A percentile compares a stretch with the other conserved stretches of the same genome.
Evolutionary conservation across 2,797 vertebrate genomes (phyloP).

Genomic region (Sparidentex hasta): DNA sequence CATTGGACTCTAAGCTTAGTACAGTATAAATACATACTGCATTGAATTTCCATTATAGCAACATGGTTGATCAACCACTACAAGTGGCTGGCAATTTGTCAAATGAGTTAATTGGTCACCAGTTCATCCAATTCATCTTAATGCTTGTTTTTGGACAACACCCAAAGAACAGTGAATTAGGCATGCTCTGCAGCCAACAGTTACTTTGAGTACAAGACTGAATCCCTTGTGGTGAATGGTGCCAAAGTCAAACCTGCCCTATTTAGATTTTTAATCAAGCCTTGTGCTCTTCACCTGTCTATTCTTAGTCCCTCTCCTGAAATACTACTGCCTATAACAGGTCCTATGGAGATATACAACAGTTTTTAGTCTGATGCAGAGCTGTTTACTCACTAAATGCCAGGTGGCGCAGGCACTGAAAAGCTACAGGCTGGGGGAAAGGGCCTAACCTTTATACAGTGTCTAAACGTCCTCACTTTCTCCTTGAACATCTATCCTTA

Average conservation of each 20-base stretch:
- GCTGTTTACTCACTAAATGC: conserved; percentile 68
- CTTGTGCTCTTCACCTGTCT: conserved; percentile 28
- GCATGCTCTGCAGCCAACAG: conserved; percentile 58
- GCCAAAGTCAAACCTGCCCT: conserved; percentile 45
- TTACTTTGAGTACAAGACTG: conserved; percentile 47
- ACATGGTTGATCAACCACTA: conserved; percentile 79
- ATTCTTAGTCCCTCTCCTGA: conserved; percentile 16
- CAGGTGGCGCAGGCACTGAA: conserved; percentile 69
- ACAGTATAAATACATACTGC: conserved; percentile 74
- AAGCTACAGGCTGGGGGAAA: conserved; percentile 66
- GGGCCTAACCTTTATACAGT: conserved; percentile 74
- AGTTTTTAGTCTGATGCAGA: conserved; percentile 58
- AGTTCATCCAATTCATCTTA: conserved; percentile 83
- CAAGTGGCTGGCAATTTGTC: conserved; percentile 82
- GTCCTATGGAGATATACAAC: conserved; percentile 30
- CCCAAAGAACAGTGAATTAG: conserved; percentile 76
- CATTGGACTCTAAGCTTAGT: conserved; percentile 54
- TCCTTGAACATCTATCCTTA: conserved; percentile 83
- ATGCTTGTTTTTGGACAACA: conserved; percentile 80
- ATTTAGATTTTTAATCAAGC: conserved; percentile 49
- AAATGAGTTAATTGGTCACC: conserved; percentile 84
- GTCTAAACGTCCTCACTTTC: conserved; percentile 74
- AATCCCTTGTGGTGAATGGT: conserved; percentile 31
- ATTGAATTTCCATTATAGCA: conserved; percentile 82
- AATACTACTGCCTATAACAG: conserved; percentile 6